phyloP scores from a whole-genome alignment of 1,140 invertebrate genomes.

The Euura saliciscinereae region DNA sequence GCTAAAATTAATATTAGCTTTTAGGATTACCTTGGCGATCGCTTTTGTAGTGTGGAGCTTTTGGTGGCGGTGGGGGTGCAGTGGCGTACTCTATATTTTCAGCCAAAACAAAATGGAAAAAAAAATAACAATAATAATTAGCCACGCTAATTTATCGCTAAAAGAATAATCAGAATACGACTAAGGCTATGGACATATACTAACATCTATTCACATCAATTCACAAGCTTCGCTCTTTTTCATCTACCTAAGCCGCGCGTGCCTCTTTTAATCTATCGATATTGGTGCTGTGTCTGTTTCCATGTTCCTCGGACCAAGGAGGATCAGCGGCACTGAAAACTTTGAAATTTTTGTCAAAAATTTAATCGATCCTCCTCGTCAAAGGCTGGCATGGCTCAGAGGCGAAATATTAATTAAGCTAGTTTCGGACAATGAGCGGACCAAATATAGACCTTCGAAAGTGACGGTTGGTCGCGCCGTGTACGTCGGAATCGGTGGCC shows the following conservation, averaged over 20 bases:
- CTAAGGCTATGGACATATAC: neutral
- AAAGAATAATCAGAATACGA: slow-evolving; percentile 8
- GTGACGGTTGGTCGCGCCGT: slow-evolving; percentile 71
- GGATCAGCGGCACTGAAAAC: neutral
- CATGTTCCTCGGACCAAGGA: neutral
- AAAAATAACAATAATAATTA: slow-evolving; percentile 32
- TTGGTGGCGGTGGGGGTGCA: slow-evolving; percentile 69
- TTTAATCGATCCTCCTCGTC: neutral
- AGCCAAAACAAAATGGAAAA: slow-evolving; percentile 55
- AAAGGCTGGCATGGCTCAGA: neutral
- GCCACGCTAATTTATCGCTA: neutral
- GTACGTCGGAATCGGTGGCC: slow-evolving; percentile 60
- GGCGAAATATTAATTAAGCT: slow-evolving; percentile 1
- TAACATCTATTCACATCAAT: neutral
- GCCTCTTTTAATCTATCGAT: slow-evolving; percentile 38
- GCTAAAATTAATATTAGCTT: neutral
- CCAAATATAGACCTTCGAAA: slow-evolving; percentile 70
- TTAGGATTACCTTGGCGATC: slow-evolving; percentile 65
- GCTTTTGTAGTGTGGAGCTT: slow-evolving; percentile 65
- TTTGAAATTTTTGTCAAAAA: neutral
- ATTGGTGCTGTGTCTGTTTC: slow-evolving; percentile 33
- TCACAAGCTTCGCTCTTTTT: slow-evolving; percentile 34
- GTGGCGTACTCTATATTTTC: slow-evolving; percentile 66
- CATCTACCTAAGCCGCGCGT: slow-evolving; percentile 10
- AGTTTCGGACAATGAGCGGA: slow-evolving; percentile 18